Evolutionary conservation across 2,888 invertebrate genomes (phyloP), one percentile per base, ranked within the genome.

Genomic region (Conchocele bisecta): DNA sequence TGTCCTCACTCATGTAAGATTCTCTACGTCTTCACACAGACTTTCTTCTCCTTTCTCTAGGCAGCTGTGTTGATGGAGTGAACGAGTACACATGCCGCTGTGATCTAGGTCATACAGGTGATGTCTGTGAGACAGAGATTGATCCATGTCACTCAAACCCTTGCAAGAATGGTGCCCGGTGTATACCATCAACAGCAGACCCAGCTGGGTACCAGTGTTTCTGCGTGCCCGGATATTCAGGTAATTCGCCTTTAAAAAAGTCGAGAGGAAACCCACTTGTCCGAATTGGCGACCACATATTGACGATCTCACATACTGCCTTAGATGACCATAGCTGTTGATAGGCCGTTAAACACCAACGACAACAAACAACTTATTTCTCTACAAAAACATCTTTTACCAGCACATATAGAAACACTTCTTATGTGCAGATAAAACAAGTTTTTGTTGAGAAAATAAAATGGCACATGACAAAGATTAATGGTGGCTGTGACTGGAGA

Each of bases 91-190:
- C 64, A 0, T 90, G 90, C 75, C 7, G 50, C 28, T 90, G 90
- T 81, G 58, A 70, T 35, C 53, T 64, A 1, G 75, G 79, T 15
- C 83, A 82, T 67, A 81, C 82, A 15, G 89, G 88, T 26, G 42
- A 20, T 20, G 72, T 63, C 44, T 89, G 89, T 83, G 82, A 83
- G 57, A 44, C 44, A 6, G 39, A 51, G 9, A 33, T 82, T 37
- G 87, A 88, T 71, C 81, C 84, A 1, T 89, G 89, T 73, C 33
- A 46, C 20, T 79, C 86, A 33, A 78, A 79, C 35, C 88, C 88
- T 9, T 89, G 89, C 57, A 79, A 82, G 41, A 88, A 89, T 75
- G 76, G 71, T 17, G 86, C 74, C 35, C 78, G 72, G 46, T 86
- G 86, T 77, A 83, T 86, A 53, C 56, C 81, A 5, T 59, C 58